phyloP scores from a whole-genome alignment of 2,113 vertebrate species.

The Bagarius yarrelli region DNA sequence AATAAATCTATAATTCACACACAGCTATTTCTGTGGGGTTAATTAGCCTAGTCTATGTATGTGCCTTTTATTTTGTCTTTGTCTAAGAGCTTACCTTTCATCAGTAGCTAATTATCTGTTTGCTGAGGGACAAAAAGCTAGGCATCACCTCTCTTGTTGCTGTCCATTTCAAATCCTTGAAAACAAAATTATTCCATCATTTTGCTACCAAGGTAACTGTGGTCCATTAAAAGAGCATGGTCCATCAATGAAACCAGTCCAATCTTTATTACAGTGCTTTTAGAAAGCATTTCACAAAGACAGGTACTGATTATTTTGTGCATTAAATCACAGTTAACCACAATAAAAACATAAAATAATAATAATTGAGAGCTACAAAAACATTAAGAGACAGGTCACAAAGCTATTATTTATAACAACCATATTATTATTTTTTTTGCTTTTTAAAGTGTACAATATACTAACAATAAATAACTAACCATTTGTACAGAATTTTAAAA shows the following conservation, averaged over 20 bases:
- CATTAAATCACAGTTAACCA: neutral
- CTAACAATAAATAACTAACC: too few species aligned
- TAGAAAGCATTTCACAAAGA: neutral
- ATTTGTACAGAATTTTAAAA: too few species aligned
- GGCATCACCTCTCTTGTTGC: neutral
- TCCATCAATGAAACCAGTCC: slow-evolving; percentile 26
- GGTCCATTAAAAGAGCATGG: slow-evolving; percentile 13
- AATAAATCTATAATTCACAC: neutral
- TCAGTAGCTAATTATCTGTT: slow-evolving; percentile 14
- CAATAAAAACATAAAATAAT: neutral
- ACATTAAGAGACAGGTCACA: too few species aligned
- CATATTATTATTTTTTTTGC: too few species aligned
- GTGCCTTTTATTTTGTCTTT: neutral
- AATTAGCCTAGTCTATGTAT: neutral
- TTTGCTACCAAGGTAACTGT: slow-evolving; percentile 40
- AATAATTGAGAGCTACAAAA: too few species aligned
- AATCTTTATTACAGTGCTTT: slow-evolving; percentile 19
- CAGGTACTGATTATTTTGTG: neutral
- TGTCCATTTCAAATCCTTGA: slow-evolving; percentile 31
- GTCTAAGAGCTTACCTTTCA: neutral
- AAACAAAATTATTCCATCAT: slow-evolving; percentile 18
- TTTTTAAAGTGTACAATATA: too few species aligned
- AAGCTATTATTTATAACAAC: too few species aligned
- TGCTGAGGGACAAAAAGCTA: neutral
- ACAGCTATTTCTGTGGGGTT: neutral